phyloP scores from a whole-genome alignment of 2,888 invertebrate genomes.

The Sussaba pulchella region DNA sequence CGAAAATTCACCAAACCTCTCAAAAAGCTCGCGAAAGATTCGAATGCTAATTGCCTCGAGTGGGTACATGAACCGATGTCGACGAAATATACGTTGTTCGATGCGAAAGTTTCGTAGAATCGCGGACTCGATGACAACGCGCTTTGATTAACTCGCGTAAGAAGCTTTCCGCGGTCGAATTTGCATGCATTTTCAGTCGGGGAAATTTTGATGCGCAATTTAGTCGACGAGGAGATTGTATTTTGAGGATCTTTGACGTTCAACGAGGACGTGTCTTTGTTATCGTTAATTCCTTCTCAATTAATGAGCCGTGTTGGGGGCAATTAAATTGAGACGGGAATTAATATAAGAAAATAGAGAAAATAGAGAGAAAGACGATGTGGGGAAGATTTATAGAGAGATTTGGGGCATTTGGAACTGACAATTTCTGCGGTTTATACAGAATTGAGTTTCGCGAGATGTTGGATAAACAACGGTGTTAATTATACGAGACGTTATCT shows the following conservation, averaged over 20 bases:
- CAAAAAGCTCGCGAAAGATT: conserved; percentile 13
- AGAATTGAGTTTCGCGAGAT: conserved; percentile 28
- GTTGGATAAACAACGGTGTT: conserved; percentile 72
- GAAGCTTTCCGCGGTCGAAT: conserved; percentile 18
- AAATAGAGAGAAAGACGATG: not conserved
- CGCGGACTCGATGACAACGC: not conserved
- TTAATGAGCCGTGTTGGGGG: too few species aligned
- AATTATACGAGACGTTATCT: conserved; percentile 75
- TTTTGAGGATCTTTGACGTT: not conserved
- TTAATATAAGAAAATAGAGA: conserved; percentile 2
- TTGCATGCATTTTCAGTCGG: not conserved
- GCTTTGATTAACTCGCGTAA: conserved; percentile 26
- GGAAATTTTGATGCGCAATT: not conserved
- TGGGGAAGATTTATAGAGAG: not conserved
- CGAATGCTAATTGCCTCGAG: conserved; percentile 36
- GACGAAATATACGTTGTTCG: conserved; percentile 4
- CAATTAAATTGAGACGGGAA: not conserved
- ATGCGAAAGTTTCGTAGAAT: conserved; percentile 15
- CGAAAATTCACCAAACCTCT: conserved; percentile 29
- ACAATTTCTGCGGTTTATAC: not conserved
- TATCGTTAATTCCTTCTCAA: not conserved
- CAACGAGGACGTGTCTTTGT: not conserved
- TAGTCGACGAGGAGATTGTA: not conserved
- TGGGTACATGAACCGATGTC: not conserved
- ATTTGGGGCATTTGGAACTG: not conserved